Conservation (phyloP, 1,140 invertebrate species). For the Bactericera cockerelli region DNA sequence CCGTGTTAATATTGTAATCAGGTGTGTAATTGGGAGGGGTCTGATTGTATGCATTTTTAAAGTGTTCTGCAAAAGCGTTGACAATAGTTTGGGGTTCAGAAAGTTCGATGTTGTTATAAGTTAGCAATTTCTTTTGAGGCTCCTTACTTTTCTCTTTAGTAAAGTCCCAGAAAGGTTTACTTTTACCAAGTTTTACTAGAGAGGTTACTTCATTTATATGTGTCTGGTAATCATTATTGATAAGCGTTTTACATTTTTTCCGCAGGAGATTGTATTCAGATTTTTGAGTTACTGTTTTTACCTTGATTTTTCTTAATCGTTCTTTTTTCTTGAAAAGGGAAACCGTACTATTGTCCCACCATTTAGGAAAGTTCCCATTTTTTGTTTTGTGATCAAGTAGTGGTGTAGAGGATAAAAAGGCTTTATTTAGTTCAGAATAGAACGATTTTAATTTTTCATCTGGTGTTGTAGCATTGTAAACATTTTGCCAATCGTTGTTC, state of each 20-base stretch:
- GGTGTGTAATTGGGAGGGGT: not conserved
- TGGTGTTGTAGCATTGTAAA: not conserved
- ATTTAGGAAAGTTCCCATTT: not conserved
- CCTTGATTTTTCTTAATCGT: not conserved
- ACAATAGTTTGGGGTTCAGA: not conserved
- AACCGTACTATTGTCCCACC: not conserved
- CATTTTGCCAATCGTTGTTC: not conserved
- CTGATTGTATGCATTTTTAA: not conserved
- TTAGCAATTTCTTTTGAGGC: not conserved
- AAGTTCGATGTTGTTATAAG: not conserved
- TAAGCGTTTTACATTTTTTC: not conserved
- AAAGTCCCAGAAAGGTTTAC: not conserved
- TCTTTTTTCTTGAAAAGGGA: not conserved
- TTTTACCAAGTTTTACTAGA: not conserved
- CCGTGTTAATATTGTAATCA: no score
- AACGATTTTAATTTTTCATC: no score
- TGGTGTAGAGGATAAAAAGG: not conserved
- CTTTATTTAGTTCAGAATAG: no score
- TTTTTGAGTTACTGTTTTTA: not conserved
- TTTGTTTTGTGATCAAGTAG: not conserved
- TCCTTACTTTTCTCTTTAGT: not conserved
- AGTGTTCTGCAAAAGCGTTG: not conserved
- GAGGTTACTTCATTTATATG: not conserved
- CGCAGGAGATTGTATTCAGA: not conserved
- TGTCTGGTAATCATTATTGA: not conserved